Evolutionary conservation across 2,113 vertebrate species (phyloP), one percentile per base, ranked within the genome.

Genomic region (Otolemur garnettii): DNA sequence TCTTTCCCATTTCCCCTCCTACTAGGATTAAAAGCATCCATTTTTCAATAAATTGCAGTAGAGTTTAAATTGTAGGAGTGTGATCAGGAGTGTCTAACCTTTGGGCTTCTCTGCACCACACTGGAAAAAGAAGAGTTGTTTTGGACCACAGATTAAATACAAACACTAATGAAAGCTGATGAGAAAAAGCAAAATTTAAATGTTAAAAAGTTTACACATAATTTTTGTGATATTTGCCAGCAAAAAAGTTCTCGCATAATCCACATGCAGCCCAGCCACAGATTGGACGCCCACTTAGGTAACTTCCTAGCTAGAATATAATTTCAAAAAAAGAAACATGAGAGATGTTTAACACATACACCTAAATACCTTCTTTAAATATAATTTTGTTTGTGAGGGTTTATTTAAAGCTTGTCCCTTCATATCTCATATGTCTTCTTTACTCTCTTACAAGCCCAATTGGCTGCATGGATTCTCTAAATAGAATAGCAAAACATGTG

Each of bases 281-380:
- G 45, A 50, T 50, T 50, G 45, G 45, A 50, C 45, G 10, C 45
- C 45, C 45, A 74, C 26, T 42, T 68, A 66, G 53, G 53, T 72
- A 77, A 87, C 55, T 82, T 96, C 80, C 21, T 87, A 64, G 60
- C 26, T 94, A 68, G 62, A 92, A 90, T 59, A 50, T 59, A 82
- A 80, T 64, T 72, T 79, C n/a, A 74, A 55, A 60, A 42, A 77
- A 68, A 66, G 53, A 42, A 57, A 81, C 19, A 35, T 0, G 55
- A 53, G 9, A 38, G 22, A 55, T 85, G 64, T 94, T 93, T 60
- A 68, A 84, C 53, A 80, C 45, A 95, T 68, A 42, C 22, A 68
- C 42, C 35, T 38, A 82, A 64, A 86, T 60, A 38, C 26, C 14
- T 86, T 72, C 60, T 93, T 12, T 55, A 96, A 75, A 53, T 85